Base-by-base conservation (phyloP, 2,113 vertebrate species). In the Scortum barcoo region DNA sequence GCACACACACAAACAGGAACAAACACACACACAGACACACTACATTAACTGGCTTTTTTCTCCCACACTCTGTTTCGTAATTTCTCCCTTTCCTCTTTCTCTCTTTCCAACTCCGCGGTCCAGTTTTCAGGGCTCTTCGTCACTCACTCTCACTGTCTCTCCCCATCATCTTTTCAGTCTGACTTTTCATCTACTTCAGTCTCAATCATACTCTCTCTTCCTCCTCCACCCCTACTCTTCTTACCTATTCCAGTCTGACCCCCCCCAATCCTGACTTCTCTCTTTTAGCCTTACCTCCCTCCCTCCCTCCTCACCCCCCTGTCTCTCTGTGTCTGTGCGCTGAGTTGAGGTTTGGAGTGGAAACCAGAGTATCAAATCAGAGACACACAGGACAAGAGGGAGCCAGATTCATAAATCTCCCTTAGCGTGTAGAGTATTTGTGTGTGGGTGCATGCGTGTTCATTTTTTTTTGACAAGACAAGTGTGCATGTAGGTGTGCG, bases 271-370 rank as follows among this genome's bases (percentile, higher is more conserved):
- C 22, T 33, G 14, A 38, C 72, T 72, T 69, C 76, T 72, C 67
- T 51, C 78, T 78, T 81, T 88, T 68, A 57, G 72, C 53, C 60
- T 36, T 36, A 36, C 33, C 33, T 36, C 33, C 33, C 33, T 24
- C 16, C 26, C 70, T 74, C 44, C 26, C 80, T 72, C 75, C 24
- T 36, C 42, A 19, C 73, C 80, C 79, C 79, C 68, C 75, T 63
- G 56, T 40, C 75, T 84, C 74, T 72, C 63, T 78, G 87, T 89
- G 79, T 86, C 79, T 90, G 78, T 70, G 76, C 89, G 92, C 92
- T 86, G 90, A 93, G 83, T 81, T 80, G 82, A 92, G 89, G 90
- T 92, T 92, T 92, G 86, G 87, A 86, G 85, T 89, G 88, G 92
- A 93, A 93, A 92, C 89, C 85, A 86, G 88, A 92, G 85, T 83